Conservation (phyloP, 2,888 invertebrate species). For the Carcina quercana region DNA sequence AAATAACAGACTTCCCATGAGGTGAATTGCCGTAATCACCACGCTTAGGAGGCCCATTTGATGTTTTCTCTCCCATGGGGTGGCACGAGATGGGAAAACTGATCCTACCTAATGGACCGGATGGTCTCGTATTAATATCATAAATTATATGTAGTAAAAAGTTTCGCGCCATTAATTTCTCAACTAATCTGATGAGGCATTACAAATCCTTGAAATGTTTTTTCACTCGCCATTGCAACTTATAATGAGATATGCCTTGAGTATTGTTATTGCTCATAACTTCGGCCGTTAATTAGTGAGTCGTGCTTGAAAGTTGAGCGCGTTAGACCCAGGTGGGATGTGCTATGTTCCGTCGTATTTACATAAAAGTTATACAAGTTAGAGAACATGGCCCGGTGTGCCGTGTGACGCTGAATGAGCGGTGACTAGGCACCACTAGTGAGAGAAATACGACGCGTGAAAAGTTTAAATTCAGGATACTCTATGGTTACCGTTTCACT, state of each 20-base stretch:
- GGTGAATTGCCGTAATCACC: no score
- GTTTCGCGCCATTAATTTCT: no score
- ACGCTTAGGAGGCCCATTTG: no score
- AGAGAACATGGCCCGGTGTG: constrained; percentile 26
- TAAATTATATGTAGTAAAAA: constrained; percentile 11
- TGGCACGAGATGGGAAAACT: no score
- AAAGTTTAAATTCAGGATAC: constrained; percentile 16
- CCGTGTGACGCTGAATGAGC: constrained; percentile 10
- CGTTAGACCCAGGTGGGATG: constrained; percentile 48
- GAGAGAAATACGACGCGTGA: constrained; percentile 17
- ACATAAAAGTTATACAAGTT: constrained; percentile 49
- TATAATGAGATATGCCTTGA: constrained; percentile 40
- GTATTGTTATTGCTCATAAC: constrained; percentile 34
- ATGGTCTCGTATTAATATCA: no score
- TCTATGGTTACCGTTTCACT: no score
- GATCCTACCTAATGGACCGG: no score
- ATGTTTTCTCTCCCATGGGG: no score
- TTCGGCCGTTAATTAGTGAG: constrained; percentile 54
- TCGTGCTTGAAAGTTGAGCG: constrained; percentile 27
- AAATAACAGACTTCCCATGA: no score
- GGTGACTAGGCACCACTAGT: constrained; percentile 14
- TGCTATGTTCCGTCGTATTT: constrained; percentile 39
- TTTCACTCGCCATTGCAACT: no score
- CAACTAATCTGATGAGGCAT: no score
- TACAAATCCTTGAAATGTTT: no score